phyloP scores from a whole-genome alignment of 2,888 invertebrate species.

The Lepidocyrtoides sp. region DNA sequence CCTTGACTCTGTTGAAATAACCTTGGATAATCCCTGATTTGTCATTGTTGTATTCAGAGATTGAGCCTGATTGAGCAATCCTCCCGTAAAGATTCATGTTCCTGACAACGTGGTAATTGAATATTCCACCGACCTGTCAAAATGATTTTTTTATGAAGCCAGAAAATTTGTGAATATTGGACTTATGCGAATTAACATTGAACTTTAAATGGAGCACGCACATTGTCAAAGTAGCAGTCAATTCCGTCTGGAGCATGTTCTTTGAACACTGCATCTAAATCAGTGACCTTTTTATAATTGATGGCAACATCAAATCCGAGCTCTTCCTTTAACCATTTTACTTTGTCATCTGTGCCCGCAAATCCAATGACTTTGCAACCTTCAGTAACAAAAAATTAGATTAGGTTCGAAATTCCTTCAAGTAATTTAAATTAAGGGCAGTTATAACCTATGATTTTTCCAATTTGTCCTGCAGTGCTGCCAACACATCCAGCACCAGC shows the following conservation, averaged over 20 bases:
- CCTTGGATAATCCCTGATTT: background rate
- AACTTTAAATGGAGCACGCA: too few relatives aligned
- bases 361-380: conserved; percentile 73
- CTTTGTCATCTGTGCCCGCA: conserved; percentile 71
- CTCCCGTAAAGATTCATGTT: conserved; percentile 65
- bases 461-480: conserved; percentile 90
- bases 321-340: conserved; percentile 70
- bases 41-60: conserved; percentile 68
- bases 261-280: conserved; percentile 55
- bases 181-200: too few relatives aligned
- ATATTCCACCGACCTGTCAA: conserved; percentile 78
- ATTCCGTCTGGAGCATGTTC: conserved; percentile 77
- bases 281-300: conserved; percentile 74
- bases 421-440: too few relatives aligned
- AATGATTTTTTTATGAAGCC: background rate
- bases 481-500: conserved; percentile 90
- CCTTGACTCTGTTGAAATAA: background rate
- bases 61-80: conserved; percentile 72
- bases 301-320: conserved; percentile 71
- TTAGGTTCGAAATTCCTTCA: too few relatives aligned
- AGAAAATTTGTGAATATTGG: too few relatives aligned
- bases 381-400: conserved; percentile 21
- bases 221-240: conserved; percentile 80
- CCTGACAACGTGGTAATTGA: conserved; percentile 51
- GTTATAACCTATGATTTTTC: conserved; percentile 91